Evolutionary conservation across 2,113 vertebrate genomes (phyloP).

Genomic region (Trematomus loennbergii): DNA sequence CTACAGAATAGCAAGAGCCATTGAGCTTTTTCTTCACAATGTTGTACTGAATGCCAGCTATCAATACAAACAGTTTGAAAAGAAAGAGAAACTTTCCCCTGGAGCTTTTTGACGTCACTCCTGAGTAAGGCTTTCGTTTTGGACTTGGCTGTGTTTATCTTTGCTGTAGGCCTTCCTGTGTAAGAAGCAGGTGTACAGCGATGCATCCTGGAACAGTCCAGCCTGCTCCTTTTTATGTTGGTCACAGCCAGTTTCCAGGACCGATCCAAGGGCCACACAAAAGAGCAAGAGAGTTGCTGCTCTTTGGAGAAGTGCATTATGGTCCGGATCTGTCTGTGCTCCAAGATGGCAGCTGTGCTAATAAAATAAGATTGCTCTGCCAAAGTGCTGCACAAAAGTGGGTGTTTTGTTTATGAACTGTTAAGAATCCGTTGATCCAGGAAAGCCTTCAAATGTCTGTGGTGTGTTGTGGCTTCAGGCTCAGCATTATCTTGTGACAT

Average conservation of each 20-base stretch:
- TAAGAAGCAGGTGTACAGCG: slow-evolving; percentile 54
- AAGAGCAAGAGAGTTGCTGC: slow-evolving; percentile 52
- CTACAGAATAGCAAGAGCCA: background rate
- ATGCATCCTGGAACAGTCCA: slow-evolving; percentile 49
- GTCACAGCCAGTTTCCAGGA: slow-evolving; percentile 49
- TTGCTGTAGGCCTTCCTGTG: slow-evolving; percentile 46
- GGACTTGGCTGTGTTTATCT: slow-evolving; percentile 25
- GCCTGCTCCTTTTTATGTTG: slow-evolving; percentile 50
- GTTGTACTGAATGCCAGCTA: background rate
- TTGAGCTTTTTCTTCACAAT: background rate
- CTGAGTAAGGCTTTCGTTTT: slow-evolving; percentile 3
- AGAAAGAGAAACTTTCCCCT: slow-evolving; percentile 9
- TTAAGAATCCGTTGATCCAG: slow-evolving; percentile 22
- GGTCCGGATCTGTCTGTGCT: slow-evolving; percentile 62
- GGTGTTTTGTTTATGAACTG: slow-evolving; percentile 34
- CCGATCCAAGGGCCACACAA: slow-evolving; percentile 55
- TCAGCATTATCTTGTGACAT: slow-evolving; percentile 38
- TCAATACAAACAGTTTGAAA: slow-evolving; percentile 4
- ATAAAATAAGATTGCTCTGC: slow-evolving; percentile 28
- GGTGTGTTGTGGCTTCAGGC: slow-evolving; percentile 37
- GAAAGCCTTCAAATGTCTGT: slow-evolving; percentile 8
- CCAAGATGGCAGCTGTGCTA: slow-evolving; percentile 73
- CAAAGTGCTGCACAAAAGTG: slow-evolving; percentile 37
- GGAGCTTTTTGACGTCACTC: slow-evolving; percentile 7
- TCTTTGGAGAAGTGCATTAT: slow-evolving; percentile 69